Base-by-base conservation (phyloP, 2,113 vertebrate species). In the Sitta europaea region DNA sequence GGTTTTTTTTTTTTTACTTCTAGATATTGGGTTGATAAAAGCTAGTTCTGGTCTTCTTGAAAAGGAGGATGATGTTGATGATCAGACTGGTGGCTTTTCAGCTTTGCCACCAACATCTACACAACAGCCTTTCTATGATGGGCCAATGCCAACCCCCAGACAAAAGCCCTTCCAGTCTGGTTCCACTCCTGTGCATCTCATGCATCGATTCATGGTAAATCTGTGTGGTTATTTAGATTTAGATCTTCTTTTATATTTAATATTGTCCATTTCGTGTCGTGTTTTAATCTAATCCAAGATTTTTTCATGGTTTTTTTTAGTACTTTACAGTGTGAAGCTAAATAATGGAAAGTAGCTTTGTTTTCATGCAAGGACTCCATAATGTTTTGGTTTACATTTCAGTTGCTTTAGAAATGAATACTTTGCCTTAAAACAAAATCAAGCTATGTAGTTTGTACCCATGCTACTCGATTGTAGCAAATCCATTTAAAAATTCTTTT, bases 131-230 rank as follows among this genome's bases (percentile, higher is more conserved):
- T 90, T 98, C 47, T 99, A 99, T 15, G 98, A 98, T 7, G 99
- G 99, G 5, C 99, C 99, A 7, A 16, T 98, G 97, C 99, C 99
- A 55, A 99, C 99, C 6, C 98, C 98, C 5, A 98, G 62, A 35
- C 99, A 99, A 95, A 99, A 98, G 81, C 98, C 99, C 0, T 99
- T 99, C 93, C 99, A 99, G 95, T 90, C 99, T 3, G 98, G 99
- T 55, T 99, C 99, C 94, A 99, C 99, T 9, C 99, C 99, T 3
- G 83, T 92, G 4, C 99, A 99, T 47, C 99, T 99, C 94, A 98
- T 98, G 38, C 99, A 99, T 96, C 98, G 99, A 59, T 99, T 99
- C 96, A 99, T 99, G 99, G 99, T 99, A 96, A 97, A 95, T 61
- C 38, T 86, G 3, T 53, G 42, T 43, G 62, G 11, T 74, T 57